Evolutionary conservation across 2,888 invertebrate genomes (phyloP), one percentile per base, ranked within the genome.

Genomic region (Cheiracanthium punctorium): DNA sequence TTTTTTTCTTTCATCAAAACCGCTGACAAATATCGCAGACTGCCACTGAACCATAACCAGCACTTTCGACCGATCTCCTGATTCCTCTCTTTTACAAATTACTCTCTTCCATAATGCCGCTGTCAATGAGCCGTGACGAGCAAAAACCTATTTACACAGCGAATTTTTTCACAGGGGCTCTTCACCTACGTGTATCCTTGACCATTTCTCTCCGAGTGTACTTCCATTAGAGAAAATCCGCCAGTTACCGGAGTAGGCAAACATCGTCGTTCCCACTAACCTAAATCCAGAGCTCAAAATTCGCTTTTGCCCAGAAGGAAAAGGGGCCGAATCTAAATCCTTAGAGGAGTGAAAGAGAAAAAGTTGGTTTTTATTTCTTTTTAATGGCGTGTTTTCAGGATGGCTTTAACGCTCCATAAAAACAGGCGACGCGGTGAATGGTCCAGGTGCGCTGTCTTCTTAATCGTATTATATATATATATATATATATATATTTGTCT

Each of bases 371-470:
- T 64, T 69, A 24, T 48, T 69, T 77, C 58, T 58, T 76, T 37
- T 37, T 33, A 29, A 64, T 29, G 24, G 29, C 37, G 41, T 76
- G 37, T 43, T 80, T 80, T 73, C 41, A 48, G 41, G 67, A 80
- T 73, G 80, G 43, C 80, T 65, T 73, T 80, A n/a, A 73, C 80
- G 80, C 73, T 80, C 80, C 80, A 73, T 80, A 73, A 80, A 80
- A 73, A 30, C 67, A 24, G 43, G 72, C 80, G 73, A 41, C 65
- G 48, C 65, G 17, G 48, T 48, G 12, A 48, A 17, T n/a, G 48
- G 17, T 37, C 37, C 7, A 37, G 7, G 12, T 37, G 37, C 48
- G 48, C 17, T 17, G 48, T 2, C n/a, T n/a, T n/a, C n/a, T n/a
- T n/a, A n/a, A n/a, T n/a, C n/a, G n/a, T n/a, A n/a, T n/a, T n/a